These are phyloP conservation scores for Antitype chi DNA, from an alignment of 2,888 invertebrate species.

Conservation along the genomic window DNA sequence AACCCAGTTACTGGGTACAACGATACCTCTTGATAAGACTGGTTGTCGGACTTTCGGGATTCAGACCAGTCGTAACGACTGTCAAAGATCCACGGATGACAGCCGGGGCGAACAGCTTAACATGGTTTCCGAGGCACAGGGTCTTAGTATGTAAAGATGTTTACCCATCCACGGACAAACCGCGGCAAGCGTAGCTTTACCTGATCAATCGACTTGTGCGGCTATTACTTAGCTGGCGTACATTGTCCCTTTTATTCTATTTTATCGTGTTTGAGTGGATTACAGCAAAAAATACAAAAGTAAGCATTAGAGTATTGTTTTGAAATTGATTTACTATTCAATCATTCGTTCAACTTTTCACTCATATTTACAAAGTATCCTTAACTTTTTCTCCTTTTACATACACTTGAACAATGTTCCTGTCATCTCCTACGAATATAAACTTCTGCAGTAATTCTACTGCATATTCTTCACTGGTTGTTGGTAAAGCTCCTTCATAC, in stretches of 20 bases:
- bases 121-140: too few species aligned
- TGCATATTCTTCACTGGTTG: slow-evolving; percentile 84
- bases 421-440: slow-evolving; percentile 95
- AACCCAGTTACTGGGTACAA: too few species aligned
- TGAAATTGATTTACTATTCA: neutral
- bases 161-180: too few species aligned
- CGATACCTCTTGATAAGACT: too few species aligned
- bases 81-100: too few species aligned
- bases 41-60: too few species aligned
- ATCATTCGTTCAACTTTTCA: neutral
- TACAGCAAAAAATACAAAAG: neutral
- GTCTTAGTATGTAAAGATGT: too few species aligned
- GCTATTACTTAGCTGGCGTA: neutral
- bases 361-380: slow-evolving; percentile 51
- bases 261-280: neutral
- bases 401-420: slow-evolving; percentile 94
- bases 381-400: slow-evolving; percentile 92
- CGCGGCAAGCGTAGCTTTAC: too few species aligned
- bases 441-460: slow-evolving; percentile 93
- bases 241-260: neutral
- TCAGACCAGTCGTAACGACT: too few species aligned
- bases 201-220: too few species aligned
- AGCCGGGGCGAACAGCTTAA: too few species aligned
- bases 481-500: slow-evolving; percentile 81
- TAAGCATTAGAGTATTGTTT: neutral